Percentiles rank a stretch among this genome's conserved stretches.
phyloP scores from a whole-genome alignment of 2,888 invertebrate genomes.

The Apomyelois bistriatella region DNA sequence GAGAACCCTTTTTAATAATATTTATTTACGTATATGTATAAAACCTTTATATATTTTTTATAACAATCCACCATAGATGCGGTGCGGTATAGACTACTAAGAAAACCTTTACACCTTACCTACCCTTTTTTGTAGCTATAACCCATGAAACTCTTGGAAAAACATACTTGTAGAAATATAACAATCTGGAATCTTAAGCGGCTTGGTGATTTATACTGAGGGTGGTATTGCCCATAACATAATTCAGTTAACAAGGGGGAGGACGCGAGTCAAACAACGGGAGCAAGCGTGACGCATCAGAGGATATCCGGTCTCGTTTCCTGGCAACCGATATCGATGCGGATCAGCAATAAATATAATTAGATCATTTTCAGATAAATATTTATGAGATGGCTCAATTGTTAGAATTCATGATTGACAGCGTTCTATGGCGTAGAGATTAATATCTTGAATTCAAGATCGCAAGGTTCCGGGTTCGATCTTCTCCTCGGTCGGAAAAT shows the following conservation, averaged over 20 bases:
- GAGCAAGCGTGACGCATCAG: constrained; percentile 59
- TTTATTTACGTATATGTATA: too few species aligned
- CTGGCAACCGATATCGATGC: constrained; percentile 52
- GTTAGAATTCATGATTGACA: background rate
- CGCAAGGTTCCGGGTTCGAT: too few species aligned
- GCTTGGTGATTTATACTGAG: constrained; percentile 64
- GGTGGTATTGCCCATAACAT: constrained; percentile 65
- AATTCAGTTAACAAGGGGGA: constrained; percentile 61
- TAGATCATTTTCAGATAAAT: constrained; percentile 4
- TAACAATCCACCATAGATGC: too few species aligned
- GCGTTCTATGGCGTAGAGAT: too few species aligned
- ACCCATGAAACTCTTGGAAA: too few species aligned
- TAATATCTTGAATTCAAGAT: too few species aligned
- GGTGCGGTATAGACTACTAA: too few species aligned
- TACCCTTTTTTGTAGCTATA: too few species aligned
- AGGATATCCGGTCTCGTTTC: constrained; percentile 58
- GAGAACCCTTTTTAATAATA: too few species aligned
- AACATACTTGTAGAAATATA: background rate
- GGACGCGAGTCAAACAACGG: constrained; percentile 49
- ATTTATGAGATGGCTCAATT: background rate
- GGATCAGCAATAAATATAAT: constrained; percentile 47
- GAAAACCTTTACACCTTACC: too few species aligned
- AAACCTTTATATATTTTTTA: too few species aligned
- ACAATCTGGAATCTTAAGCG: constrained; percentile 28
- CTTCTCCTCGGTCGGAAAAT: too few species aligned